Evolutionary conservation across 1,140 invertebrate genomes (phyloP).

Genomic region (Heliconius hewitsoni): DNA sequence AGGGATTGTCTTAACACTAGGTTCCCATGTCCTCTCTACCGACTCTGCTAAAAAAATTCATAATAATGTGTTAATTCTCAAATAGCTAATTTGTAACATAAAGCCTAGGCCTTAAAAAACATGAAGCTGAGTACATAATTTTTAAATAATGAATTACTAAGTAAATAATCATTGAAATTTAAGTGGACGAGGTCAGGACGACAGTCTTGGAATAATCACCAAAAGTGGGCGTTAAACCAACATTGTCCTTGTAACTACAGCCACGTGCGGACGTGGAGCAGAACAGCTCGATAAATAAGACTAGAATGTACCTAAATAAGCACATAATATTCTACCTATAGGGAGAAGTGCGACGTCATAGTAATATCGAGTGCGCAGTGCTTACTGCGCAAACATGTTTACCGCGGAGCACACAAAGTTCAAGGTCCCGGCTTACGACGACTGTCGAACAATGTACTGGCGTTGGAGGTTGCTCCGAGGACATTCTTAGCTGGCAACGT

Average conservation of each 20-base stretch:
- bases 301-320: slow-evolving; percentile 19
- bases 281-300: slow-evolving; percentile 38
- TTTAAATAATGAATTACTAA: slow-evolving; percentile 45
- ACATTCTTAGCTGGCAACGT: slow-evolving; percentile 42
- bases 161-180: slow-evolving; percentile 2
- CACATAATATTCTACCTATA: slow-evolving; percentile 28
- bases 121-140: slow-evolving; percentile 29
- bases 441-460: slow-evolving; percentile 65
- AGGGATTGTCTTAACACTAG: too few species aligned
- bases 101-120: background rate
- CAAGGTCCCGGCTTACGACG: slow-evolving; percentile 67
- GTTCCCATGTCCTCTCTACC: too few species aligned
- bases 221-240: slow-evolving; percentile 34
- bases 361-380: slow-evolving; percentile 70
- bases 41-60: too few species aligned
- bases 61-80: background rate
- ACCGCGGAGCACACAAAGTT: slow-evolving; percentile 72
- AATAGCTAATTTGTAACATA: background rate
- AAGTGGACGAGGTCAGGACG: slow-evolving; percentile 4
- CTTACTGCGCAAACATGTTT: slow-evolving; percentile 77
- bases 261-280: slow-evolving; percentile 32
- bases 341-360: slow-evolving; percentile 61
- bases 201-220: background rate
- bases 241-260: slow-evolving; percentile 26
- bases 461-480: slow-evolving; percentile 63